phyloP scores from a whole-genome alignment of 2,888 invertebrate genomes.

The Esperia sulphurella region DNA sequence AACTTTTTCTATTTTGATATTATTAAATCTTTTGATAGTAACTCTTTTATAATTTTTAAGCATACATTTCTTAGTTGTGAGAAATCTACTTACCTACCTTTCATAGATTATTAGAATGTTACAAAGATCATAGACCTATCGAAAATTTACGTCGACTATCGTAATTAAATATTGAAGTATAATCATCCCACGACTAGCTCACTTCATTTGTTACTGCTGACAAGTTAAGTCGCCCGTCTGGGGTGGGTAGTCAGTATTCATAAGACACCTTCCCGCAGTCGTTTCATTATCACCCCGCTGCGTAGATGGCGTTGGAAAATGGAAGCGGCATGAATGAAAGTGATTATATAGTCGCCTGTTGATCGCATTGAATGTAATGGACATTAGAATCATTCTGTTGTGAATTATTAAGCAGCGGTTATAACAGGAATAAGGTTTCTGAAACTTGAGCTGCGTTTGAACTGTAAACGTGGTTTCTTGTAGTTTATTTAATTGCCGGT shows the following conservation, averaged over 20 bases:
- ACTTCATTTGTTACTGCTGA: constrained; percentile 66
- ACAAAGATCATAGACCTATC: no score
- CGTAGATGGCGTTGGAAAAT: constrained; percentile 32
- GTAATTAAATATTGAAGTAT: constrained; percentile 53
- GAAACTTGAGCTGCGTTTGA: no score
- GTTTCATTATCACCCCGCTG: constrained; percentile 49
- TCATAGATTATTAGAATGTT: no score
- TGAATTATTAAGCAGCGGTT: background rate
- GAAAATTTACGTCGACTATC: constrained; percentile 19
- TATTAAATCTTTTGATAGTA: no score
- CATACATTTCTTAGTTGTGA: no score
- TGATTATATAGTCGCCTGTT: constrained; percentile 26
- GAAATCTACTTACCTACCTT: no score
- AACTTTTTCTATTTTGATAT: no score
- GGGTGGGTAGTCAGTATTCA: constrained; percentile 66
- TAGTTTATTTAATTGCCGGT: no score
- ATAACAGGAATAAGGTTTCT: background rate
- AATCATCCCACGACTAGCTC: constrained; percentile 43
- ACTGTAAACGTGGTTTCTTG: no score
- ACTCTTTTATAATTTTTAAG: no score
- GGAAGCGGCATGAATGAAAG: constrained; percentile 29
- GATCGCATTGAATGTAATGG: constrained; percentile 19
- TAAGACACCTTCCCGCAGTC: constrained; percentile 60
- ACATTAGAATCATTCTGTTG: background rate
- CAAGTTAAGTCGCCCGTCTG: constrained; percentile 60